Percentiles rank a stretch among this genome's conserved stretches.
Evolutionary conservation across 2,888 invertebrate species (phyloP).

Genomic region (Luperina testacea): DNA sequence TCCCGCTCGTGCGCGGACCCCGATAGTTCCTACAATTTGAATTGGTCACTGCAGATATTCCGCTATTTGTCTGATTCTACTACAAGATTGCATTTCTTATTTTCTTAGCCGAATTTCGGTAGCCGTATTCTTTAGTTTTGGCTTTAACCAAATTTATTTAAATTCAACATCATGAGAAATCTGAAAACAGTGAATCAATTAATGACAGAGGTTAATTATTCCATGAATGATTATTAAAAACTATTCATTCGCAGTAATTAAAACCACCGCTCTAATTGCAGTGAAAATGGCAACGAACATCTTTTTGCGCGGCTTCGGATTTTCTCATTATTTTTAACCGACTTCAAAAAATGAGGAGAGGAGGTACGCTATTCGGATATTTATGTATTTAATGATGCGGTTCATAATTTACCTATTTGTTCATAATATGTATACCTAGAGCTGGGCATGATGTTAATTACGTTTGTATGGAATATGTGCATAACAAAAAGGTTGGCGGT

Average conservation of each 20-base stretch:
- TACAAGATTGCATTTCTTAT: constrained; percentile 87
- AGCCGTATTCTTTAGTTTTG: constrained; percentile 64
- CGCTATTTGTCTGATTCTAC: constrained; percentile 87
- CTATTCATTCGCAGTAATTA: constrained; percentile 49
- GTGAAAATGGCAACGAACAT: constrained; percentile 38
- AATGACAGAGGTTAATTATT: constrained; percentile 37
- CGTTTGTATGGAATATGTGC: constrained; percentile 54
- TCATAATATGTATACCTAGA: too few relatives aligned
- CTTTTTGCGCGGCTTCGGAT: constrained; percentile 34
- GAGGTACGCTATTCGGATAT: too few relatives aligned
- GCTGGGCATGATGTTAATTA: constrained; percentile 40
- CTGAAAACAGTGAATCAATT: constrained; percentile 27
- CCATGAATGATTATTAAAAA: constrained; percentile 45
- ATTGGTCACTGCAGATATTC: constrained; percentile 85
- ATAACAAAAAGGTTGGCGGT: constrained; percentile 72
- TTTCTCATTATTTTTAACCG: constrained; percentile 53
- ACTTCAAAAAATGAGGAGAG: too few relatives aligned
- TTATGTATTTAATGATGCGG: constrained; percentile 50
- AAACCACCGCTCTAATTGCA: constrained; percentile 46
- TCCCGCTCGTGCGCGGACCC: constrained; percentile 75
- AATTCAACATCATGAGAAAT: constrained; percentile 19
- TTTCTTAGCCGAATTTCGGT: constrained; percentile 79
- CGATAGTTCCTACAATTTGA: constrained; percentile 83
- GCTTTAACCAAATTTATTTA: constrained; percentile 41
- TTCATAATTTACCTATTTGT: constrained; percentile 21